Evolutionary conservation across 2,113 vertebrate species (phyloP).

Genomic region (Hystrix cristata): DNA sequence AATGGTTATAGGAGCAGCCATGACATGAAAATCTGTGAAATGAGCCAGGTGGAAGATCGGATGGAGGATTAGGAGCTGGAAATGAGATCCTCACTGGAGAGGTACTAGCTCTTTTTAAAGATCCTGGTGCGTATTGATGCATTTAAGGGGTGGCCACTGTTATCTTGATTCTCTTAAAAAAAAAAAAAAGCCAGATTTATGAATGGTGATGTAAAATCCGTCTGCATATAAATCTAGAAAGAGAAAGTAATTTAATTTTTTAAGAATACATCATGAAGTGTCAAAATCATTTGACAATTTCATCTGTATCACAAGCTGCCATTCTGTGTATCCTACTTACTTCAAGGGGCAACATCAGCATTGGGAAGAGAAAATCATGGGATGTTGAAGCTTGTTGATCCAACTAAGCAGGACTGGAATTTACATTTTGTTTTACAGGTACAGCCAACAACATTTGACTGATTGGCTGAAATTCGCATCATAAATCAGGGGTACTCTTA

Average conservation of each 20-base stretch:
- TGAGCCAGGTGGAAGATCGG: neutral
- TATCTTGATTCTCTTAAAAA: neutral
- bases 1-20: neutral
- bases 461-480: neutral
- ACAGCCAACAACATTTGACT: neutral
- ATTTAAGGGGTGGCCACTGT: neutral
- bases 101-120: neutral
- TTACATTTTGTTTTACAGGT: neutral
- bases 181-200: neutral
- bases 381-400: neutral
- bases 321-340: neutral
- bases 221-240: neutral
- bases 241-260: neutral
- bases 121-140: accelerated
- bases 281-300: neutral
- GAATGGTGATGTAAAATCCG: neutral
- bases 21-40: neutral
- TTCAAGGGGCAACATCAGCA: neutral
- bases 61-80: neutral
- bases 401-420: neutral
- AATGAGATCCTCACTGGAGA: no score
- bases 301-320: neutral
- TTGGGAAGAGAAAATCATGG: neutral
- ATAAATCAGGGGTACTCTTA: neutral
- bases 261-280: neutral